Conservation (phyloP, 2,888 invertebrate species). For the Ptychoptera albimana region DNA sequence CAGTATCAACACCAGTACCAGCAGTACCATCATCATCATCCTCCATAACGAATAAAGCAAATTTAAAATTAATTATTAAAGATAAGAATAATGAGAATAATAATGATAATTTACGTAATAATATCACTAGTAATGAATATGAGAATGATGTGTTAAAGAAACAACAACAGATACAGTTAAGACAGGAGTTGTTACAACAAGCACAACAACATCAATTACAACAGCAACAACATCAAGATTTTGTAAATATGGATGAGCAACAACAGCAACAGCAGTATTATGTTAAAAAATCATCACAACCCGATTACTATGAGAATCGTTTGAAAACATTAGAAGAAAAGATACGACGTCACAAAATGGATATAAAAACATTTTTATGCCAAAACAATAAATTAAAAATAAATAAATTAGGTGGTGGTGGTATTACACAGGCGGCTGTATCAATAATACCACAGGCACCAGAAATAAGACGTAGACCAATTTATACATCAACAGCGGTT, state of each 20-base stretch:
- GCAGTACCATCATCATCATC: too few relatives aligned
- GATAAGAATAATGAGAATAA: neutral
- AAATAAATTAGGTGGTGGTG: neutral
- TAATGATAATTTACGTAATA: neutral
- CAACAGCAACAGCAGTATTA: neutral
- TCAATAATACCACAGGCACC: neutral
- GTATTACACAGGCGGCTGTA: neutral
- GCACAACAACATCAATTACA: neutral
- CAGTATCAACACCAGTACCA: too few relatives aligned
- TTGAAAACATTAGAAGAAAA: constrained; percentile 18
- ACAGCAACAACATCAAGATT: neutral
- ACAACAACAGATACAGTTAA: too few relatives aligned
- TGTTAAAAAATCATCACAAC: neutral
- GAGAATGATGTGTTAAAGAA: too few relatives aligned
- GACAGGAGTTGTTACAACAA: too few relatives aligned
- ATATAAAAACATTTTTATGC: constrained; percentile 17
- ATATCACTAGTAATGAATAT: too few relatives aligned
- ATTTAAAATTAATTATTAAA: too few relatives aligned
- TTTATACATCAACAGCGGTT: too few relatives aligned
- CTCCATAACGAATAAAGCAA: too few relatives aligned
- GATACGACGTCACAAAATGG: constrained; percentile 20
- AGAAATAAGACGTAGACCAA: neutral
- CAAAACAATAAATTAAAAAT: constrained; percentile 2
- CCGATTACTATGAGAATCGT: constrained; percentile 17
- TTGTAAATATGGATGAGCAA: neutral